Evolutionary conservation across 53 echinoderm and acorn worm species (phyloP).

Genomic region (Echinometra lucunter): DNA sequence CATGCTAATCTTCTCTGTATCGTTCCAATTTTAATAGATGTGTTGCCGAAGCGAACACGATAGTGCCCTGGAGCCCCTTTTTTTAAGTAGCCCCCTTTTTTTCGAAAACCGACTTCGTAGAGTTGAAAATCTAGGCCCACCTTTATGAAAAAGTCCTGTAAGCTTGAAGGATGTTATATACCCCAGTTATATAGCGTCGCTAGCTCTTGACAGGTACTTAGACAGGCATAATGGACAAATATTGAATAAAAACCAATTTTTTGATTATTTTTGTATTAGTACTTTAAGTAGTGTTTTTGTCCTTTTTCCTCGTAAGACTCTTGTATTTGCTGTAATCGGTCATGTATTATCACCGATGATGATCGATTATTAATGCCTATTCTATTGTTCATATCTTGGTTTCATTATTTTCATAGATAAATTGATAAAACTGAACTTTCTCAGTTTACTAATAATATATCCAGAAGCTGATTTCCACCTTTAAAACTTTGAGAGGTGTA

Average conservation of each 20-base stretch:
- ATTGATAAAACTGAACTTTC: not conserved
- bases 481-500: not conserved
- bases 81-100: not conserved
- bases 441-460: not conserved
- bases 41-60: constrained; percentile 59
- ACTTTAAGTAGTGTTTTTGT: not conserved
- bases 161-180: not conserved
- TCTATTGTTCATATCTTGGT: not conserved
- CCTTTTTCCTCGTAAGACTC: not conserved
- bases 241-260: not conserved
- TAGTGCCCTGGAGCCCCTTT: not conserved
- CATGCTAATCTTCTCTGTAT: constrained; percentile 71
- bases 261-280: not conserved
- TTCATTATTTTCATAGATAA: not conserved
- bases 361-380: not conserved
- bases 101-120: not conserved
- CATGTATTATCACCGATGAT: not conserved
- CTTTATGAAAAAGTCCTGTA: not conserved
- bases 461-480: not conserved
- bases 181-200: not conserved
- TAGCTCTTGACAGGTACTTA: not conserved
- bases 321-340: not conserved
- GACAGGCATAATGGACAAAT: not conserved
- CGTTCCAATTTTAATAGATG: constrained; percentile 69
- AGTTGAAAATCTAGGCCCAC: not conserved